Percentiles rank a stretch among this genome's conserved stretches.
Evolutionary conservation across 1,140 invertebrate species (phyloP).

Genomic region (Watersipora subatra): DNA sequence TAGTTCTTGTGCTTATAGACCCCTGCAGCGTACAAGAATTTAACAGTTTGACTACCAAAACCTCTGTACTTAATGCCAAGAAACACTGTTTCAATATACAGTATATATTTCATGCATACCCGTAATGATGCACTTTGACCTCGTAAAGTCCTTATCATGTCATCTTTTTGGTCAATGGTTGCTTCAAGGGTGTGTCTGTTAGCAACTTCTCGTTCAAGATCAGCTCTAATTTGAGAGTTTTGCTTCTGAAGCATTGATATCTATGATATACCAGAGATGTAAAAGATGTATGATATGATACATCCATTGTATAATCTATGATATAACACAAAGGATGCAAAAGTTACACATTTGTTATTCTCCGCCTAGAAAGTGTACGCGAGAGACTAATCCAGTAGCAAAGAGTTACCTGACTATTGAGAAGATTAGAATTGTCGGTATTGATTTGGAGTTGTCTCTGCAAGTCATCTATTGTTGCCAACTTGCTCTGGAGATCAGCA

Average conservation of each 20-base stretch:
- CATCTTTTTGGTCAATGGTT: background rate
- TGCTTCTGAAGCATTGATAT: constrained; percentile 31
- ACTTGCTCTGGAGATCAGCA: constrained; percentile 27
- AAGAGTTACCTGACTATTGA: background rate
- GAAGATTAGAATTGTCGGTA: constrained; percentile 26
- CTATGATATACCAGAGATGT: too few species aligned
- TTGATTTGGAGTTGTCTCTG: constrained; percentile 28
- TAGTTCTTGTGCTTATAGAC: background rate
- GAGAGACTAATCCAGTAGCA: too few species aligned
- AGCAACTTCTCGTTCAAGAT: constrained; percentile 30
- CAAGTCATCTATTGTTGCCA: constrained; percentile 34
- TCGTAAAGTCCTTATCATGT: background rate
- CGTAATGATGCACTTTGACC: background rate
- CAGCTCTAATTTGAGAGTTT: constrained; percentile 25
- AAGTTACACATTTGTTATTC: too few species aligned
- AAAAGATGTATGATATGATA: too few species aligned
- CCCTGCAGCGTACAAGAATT: background rate
- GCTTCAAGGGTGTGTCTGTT: constrained; percentile 27
- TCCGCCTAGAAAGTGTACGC: too few species aligned
- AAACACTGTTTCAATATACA: too few species aligned
- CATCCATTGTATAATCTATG: too few species aligned
- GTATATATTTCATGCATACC: background rate
- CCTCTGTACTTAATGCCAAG: too few species aligned
- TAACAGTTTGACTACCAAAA: background rate
- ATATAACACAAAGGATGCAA: too few species aligned